Evolutionary conservation across 2,113 vertebrate species (phyloP), one percentile per base, ranked within the genome.

Genomic region (Indicator indicator): DNA sequence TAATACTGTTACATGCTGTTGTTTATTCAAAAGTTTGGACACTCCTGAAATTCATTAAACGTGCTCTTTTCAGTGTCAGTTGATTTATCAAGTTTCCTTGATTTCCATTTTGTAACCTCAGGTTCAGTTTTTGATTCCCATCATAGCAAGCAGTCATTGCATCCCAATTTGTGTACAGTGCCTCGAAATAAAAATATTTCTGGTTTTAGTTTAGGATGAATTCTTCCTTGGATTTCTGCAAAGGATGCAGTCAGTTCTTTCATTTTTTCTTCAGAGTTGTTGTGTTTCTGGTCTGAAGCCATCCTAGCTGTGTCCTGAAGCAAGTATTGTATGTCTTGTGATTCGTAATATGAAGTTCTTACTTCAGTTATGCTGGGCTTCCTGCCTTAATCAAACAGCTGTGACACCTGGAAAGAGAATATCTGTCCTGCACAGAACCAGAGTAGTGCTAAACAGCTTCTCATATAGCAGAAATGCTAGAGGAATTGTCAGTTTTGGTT

Each of bases 401-500:
- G 1, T 17, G 50, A 48, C 28, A 64, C 44, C 46, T 65, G 54
- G 48, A 86, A 59, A 42, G 26, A 65, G 30, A 76, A 67, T 86
- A 82, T 4, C 17, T 52, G 3, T 17, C 27, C 11, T 52, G 50
- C 9, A 54, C 28, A 64, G 64, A 84, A 7, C 2, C 38, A 82
- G 52, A 64, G 52, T 14, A 56, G 32, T 36, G 54, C 48, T 54
- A 42, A 65, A 12, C 16, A 38, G 16, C 33, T 85, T 33, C 52
- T 88, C 4, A 2, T 27, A 0, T 9, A 58, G n/a, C 4, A 71
- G 24, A 21, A 2, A 1, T 70, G 27, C 20, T 30, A 30, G 17
- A 36, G 40, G 16, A 76, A 27, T 52, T 75, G 38, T 33, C 56
- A 46, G 40, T 8, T 82, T 46, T 64, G 32, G 27, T 60, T 95